Base-by-base conservation (phyloP, 2,113 vertebrate species). In the Jaculus jaculus region DNA sequence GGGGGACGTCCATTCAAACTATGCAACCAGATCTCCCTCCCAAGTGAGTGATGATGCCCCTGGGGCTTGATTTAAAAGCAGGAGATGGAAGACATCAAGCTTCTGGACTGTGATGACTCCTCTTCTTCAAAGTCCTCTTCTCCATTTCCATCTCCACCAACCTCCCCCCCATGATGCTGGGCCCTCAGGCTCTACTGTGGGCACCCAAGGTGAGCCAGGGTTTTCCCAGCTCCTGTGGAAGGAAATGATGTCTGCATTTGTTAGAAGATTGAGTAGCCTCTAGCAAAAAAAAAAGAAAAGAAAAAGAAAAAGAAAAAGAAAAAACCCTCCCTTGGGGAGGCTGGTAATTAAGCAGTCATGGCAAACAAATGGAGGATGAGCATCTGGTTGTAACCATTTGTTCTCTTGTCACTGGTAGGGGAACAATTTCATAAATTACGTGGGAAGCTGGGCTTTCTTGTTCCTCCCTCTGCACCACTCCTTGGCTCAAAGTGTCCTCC, bases 311-410 rank as follows among this genome's bases (percentile, higher is more conserved):
- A 87, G 18, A 68, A 60, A 68, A 66, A 47, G 32, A 26, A 8
- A 30, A 83, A 28, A 24, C 39, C 34, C 39, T 93, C 92, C 81
- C 93, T 79, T 54, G 73, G 94, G 94, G 93, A 95, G 77, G 72
- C 77, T 90, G 77, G 69, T 96, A 93, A 96, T 96, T 96, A 96
- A 95, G 94, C 90, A 95, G 94, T 94, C 92, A 96, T 75, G 71
- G 90, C 85, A 94, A 85, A 95, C 84, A 80, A 72, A 47, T 54
- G 78, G 77, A 88, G 73, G 90, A 72, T 60, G 94, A 96, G 92
- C 92, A 95, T 74, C 94, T 96, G 92, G 92, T 85, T 72, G 85
- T 90, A 87, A 84, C 87, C 80, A 66, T 95, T 94, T 92, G 95
- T 95, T 94, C 84, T 92, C 74, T 88, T 94, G 93, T 94, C 93